phyloP scores from a whole-genome alignment of 2,113 vertebrate species.

The Austrofundulus limnaeus region DNA sequence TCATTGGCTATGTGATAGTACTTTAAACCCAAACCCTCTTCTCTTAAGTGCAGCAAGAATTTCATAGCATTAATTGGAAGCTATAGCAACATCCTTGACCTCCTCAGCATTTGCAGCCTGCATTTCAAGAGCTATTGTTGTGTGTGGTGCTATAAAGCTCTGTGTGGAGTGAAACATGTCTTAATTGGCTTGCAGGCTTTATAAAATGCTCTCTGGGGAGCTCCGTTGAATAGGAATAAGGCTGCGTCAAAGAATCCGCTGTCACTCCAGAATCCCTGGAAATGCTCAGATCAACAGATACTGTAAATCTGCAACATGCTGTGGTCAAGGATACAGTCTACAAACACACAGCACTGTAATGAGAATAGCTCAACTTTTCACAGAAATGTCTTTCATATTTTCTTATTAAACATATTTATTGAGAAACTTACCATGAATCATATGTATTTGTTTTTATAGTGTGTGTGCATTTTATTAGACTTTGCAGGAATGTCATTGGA shows the following conservation, averaged over 20 bases:
- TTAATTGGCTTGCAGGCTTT: conserved; percentile 72
- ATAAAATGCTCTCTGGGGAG: conserved; percentile 59
- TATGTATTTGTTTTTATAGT: neutral
- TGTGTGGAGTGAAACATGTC: conserved; percentile 47
- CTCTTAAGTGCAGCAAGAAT: conserved; percentile 13
- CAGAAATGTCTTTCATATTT: neutral
- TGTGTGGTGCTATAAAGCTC: conserved; percentile 44
- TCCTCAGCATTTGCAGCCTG: conserved; percentile 29
- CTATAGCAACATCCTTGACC: conserved; percentile 50
- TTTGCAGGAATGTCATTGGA: too few relatives aligned
- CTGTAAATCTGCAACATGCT: conserved; percentile 33
- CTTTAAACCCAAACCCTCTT: conserved; percentile 6
- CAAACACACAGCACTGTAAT: conserved; percentile 3
- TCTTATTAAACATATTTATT: too few relatives aligned
- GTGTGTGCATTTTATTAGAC: neutral
- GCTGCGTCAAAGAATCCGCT: conserved; percentile 71
- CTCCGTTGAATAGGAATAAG: conserved; percentile 73
- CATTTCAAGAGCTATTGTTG: conserved; percentile 34
- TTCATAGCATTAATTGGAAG: conserved; percentile 33
- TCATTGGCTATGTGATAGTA: neutral
- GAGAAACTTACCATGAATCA: neutral
- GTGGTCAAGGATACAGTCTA: conserved; percentile 25
- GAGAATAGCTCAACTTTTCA: neutral
- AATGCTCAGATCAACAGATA: conserved; percentile 48
- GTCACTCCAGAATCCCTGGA: conserved; percentile 46